Evolutionary conservation across 2,888 invertebrate genomes (phyloP).

Genomic region (Dilophus febrilis): DNA sequence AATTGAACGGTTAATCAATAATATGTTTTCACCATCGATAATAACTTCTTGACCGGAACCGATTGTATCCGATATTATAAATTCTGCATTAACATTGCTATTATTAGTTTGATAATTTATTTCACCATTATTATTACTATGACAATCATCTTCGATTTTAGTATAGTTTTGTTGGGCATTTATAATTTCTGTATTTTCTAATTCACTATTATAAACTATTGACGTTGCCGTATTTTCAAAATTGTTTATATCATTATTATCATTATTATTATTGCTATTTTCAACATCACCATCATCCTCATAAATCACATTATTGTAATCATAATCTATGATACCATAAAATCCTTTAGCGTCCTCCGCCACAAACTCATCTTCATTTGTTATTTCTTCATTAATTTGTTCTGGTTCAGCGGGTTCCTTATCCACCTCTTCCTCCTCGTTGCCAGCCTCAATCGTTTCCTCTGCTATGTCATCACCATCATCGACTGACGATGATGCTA

Average conservation of each 20-base stretch:
- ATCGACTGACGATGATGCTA: neutral
- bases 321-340: neutral
- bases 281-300: neutral
- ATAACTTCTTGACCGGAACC: neutral
- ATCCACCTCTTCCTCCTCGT: slow-evolving; percentile 5
- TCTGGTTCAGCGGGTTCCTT: neutral
- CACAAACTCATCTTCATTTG: no score
- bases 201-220: no score
- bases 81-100: slow-evolving; percentile 5
- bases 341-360: neutral
- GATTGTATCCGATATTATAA: neutral
- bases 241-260: no score
- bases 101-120: no score
- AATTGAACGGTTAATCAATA: no score
- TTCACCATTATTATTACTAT: no score
- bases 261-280: neutral
- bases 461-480: neutral
- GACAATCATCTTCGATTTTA: no score
- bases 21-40: no score
- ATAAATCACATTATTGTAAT: neutral
- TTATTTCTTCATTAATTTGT: no score
- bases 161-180: no score
- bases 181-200: no score
- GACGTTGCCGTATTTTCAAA: no score
- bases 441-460: slow-evolving; percentile 10